phyloP scores from a whole-genome alignment of 2,113 vertebrate species.

The Daphoenositta chrysoptera region DNA sequence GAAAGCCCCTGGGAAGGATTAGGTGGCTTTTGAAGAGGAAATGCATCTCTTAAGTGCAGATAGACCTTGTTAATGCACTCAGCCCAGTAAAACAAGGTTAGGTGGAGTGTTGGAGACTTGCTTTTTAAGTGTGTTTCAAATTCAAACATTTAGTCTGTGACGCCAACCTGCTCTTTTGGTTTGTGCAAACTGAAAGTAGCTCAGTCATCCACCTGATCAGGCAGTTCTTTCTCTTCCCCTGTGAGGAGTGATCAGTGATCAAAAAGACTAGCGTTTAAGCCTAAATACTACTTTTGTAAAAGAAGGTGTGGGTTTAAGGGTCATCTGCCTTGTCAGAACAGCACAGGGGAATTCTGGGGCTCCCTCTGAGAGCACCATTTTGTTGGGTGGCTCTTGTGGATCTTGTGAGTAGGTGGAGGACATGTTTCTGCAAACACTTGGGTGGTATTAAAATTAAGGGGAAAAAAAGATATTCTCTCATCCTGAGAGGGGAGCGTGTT shows the following conservation, averaged over 20 bases:
- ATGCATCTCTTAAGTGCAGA: not conserved
- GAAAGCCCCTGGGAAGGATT: not conserved
- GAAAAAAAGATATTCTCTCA: not conserved
- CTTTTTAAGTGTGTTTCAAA: not conserved
- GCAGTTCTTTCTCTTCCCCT: not conserved
- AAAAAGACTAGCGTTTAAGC: not conserved
- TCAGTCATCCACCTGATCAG: not conserved
- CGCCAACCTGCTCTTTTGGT: not conserved
- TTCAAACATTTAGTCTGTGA: not conserved
- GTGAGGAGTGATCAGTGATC: not conserved
- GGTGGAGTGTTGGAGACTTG: not conserved
- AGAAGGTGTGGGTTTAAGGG: not conserved
- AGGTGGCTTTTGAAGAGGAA: not conserved
- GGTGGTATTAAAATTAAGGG: not conserved
- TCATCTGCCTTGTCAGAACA: not conserved
- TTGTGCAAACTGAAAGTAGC: conserved; percentile 20
- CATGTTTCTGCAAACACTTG: not conserved
- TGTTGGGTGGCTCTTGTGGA: not conserved
- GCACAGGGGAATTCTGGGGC: not conserved
- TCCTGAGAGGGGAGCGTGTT: not conserved
- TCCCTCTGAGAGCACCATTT: not conserved
- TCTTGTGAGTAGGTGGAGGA: not conserved
- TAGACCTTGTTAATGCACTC: not conserved
- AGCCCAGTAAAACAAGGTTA: not conserved
- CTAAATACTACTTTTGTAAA: not conserved